Conservation (phyloP, 1,140 invertebrate genomes). For the Saccostrea cuccullata region DNA sequence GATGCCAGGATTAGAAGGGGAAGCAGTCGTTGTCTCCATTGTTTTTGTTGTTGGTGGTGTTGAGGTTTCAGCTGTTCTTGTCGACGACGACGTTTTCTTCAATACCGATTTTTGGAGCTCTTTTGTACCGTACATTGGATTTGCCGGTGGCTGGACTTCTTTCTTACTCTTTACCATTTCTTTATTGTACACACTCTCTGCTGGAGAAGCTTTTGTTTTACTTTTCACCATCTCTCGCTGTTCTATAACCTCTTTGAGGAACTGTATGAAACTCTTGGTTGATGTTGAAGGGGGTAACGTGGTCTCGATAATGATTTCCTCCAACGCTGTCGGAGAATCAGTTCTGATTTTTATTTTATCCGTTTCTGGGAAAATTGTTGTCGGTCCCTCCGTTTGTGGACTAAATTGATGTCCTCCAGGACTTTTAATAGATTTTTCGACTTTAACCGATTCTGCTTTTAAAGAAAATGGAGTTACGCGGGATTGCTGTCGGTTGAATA, state of each 20-base stretch:
- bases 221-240: neutral
- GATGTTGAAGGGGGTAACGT: neutral
- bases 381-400: neutral
- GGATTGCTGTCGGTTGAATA: neutral
- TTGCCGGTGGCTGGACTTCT: neutral
- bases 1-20: neutral
- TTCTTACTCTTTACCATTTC: neutral
- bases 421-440: neutral
- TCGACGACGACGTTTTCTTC: neutral
- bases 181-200: neutral
- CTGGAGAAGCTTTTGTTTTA: neutral
- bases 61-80: too few relatives aligned
- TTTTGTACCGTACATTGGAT: neutral
- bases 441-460: neutral
- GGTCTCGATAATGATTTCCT: neutral
- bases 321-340: neutral
- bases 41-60: neutral
- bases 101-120: neutral
- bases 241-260: neutral
- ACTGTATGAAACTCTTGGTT: slow-evolving; percentile 17
- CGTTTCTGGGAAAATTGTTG: neutral
- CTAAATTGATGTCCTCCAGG: too few relatives aligned
- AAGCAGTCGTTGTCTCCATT: neutral
- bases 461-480: neutral
- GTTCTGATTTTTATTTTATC: neutral